Percentiles rank a stretch among this genome's conserved stretches.
phyloP scores from a whole-genome alignment of 1,140 invertebrate genomes.

The Neuroterus valhalla region DNA sequence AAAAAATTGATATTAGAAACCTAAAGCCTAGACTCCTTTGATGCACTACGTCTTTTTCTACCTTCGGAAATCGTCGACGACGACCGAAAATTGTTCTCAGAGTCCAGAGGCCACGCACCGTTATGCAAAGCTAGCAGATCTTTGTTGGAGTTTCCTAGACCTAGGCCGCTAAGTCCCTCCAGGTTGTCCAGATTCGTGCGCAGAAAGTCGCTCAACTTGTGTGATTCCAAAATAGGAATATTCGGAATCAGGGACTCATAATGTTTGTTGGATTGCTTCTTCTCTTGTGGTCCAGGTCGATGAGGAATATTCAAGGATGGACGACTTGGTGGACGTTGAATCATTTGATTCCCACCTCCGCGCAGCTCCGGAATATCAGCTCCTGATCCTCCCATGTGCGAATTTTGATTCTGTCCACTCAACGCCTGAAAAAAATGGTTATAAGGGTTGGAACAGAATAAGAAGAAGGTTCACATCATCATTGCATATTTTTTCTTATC shows the following conservation, averaged over 20 bases:
- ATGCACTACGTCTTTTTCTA: conserved; percentile 41
- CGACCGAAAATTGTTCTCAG: conserved; percentile 67
- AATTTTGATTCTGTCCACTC: conserved; percentile 60
- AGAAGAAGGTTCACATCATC: too few species aligned
- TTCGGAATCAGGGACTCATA: conserved; percentile 67
- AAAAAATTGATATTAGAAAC: conserved; percentile 40
- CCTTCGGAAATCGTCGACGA: conserved; percentile 65
- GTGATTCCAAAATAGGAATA: conserved; percentile 74
- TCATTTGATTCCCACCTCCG: conserved; percentile 65
- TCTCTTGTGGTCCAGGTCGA: conserved; percentile 67
- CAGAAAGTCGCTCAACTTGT: conserved; percentile 78
- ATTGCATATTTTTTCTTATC: too few species aligned
- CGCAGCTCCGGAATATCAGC: conserved; percentile 67
- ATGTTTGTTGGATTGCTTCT: conserved; percentile 66
- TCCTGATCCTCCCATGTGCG: conserved; percentile 63
- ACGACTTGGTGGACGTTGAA: conserved; percentile 72
- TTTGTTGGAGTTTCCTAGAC: conserved; percentile 76
- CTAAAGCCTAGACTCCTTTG: conserved; percentile 3
- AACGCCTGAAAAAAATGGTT: conserved; percentile 51
- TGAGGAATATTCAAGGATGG: conserved; percentile 72
- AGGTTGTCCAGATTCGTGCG: conserved; percentile 82
- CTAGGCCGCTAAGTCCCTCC: conserved; percentile 77
- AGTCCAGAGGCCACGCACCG: conserved; percentile 77
- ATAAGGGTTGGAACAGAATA: not conserved
- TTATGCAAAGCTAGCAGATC: conserved; percentile 83